Evolutionary conservation across 2,113 vertebrate genomes (phyloP).

Genomic region (Myrmophylax atrothorax): DNA sequence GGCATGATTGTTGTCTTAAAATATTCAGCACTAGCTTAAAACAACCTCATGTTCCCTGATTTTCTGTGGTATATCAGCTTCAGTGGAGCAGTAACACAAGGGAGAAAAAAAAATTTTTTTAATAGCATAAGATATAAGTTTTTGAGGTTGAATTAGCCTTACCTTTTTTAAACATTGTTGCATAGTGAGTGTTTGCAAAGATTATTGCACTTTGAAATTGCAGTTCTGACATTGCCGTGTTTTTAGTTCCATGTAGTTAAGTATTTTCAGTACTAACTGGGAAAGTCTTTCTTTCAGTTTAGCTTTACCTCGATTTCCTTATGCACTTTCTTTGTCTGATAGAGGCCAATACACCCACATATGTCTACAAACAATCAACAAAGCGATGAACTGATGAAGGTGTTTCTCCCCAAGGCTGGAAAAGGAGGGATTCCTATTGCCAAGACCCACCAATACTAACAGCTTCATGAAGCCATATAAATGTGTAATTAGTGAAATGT

Average conservation of each 20-base stretch:
- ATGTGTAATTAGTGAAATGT: not conserved
- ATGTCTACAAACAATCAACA: not conserved
- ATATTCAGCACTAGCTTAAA: not conserved
- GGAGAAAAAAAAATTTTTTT: not conserved
- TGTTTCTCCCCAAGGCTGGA: not conserved
- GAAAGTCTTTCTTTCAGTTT: slow-evolving; percentile 7
- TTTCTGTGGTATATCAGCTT: not conserved
- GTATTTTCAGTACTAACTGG: not conserved
- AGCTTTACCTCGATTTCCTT: not conserved
- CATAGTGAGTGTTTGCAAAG: not conserved
- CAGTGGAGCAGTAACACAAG: not conserved
- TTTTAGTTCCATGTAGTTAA: not conserved
- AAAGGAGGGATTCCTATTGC: not conserved
- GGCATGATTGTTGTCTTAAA: not conserved
- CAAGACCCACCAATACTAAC: not conserved
- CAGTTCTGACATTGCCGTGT: not conserved
- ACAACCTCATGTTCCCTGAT: not conserved
- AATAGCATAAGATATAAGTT: not conserved
- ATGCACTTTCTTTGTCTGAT: not conserved
- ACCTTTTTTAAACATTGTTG: not conserved
- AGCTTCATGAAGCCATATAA: not conserved
- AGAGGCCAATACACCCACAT: not conserved
- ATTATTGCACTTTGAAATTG: not conserved
- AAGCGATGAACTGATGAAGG: not conserved
- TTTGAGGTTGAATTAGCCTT: not conserved